These are phyloP conservation scores for Drosophila eohydei DNA, from an alignment of 2,888 invertebrate species.

Conservation along the genomic window DNA sequence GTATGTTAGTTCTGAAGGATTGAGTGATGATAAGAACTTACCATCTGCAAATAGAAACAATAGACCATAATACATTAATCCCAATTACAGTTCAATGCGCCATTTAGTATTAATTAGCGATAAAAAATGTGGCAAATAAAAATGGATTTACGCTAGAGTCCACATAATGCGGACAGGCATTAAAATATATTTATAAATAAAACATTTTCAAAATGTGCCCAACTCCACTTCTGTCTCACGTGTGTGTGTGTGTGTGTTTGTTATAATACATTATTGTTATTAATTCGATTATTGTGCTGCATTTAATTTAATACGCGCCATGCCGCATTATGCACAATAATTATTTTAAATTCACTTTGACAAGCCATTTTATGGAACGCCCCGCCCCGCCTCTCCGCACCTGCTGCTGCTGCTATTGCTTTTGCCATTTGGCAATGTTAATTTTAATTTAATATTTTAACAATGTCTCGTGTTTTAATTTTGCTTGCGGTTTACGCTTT, in stretches of 20 bases:
- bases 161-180: slow-evolving; percentile 36
- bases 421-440: slow-evolving; percentile 49
- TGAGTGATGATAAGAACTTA: slow-evolving; percentile 85
- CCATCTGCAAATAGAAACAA: slow-evolving; percentile 84
- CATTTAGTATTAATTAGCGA: slow-evolving; percentile 37
- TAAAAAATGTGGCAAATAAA: slow-evolving; percentile 4
- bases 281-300: slow-evolving; percentile 75
- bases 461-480: slow-evolving; percentile 72
- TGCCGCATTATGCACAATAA: slow-evolving; percentile 75
- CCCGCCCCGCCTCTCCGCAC: not conserved
- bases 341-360: slow-evolving; percentile 80
- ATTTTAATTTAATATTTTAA: slow-evolving; percentile 79
- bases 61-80: slow-evolving; percentile 31
- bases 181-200: slow-evolving; percentile 38
- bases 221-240: not conserved
- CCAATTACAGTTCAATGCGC: slow-evolving; percentile 31
- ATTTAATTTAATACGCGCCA: slow-evolving; percentile 77
- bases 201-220: slow-evolving; percentile 15
- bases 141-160: slow-evolving; percentile 13
- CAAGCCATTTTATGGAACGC: slow-evolving; percentile 59
- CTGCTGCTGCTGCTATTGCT: not conserved
- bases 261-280: slow-evolving; percentile 68
- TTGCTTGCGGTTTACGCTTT: slow-evolving; percentile 60
- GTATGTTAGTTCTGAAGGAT: slow-evolving; percentile 85
- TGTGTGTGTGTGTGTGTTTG: slow-evolving; percentile 4